Base-by-base conservation (phyloP, 1,140 invertebrate genomes). In the Drosophila cardini region DNA sequence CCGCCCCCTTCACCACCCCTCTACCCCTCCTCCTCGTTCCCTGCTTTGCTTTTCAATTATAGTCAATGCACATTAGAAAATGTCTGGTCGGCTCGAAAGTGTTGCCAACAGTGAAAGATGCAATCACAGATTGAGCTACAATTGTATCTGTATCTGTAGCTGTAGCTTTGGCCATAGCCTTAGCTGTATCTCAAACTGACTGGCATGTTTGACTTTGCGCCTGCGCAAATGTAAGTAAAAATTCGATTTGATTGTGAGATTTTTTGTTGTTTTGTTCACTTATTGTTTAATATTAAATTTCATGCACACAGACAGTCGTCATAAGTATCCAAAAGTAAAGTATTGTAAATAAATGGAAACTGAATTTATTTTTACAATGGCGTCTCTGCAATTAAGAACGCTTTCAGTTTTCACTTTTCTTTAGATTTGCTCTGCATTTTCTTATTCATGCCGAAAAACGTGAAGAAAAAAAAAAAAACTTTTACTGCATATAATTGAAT, bases 401-500 rank as follows among this genome's bases (percentile, higher is more conserved):
- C 83, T 86, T 86, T 86, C 83, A 83, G 87, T 86, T 86, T 86
- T 74, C 62, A 71, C 71, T 80, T 87, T 79, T 80, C 70, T 72
- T 67, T 67, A 36, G 30, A 32, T 50, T 13, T 2, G 21, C 32
- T 63, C 16, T 53, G 61, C 48, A 71, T 56, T 70, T 78, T 84
- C 76, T 65, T 72, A 78, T 75, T 78, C 55, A 71, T 46, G 67
- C 57, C 76, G 43, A 78, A 78, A 78, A 67, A 45, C 52, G 65
- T 26, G 42, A 60, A 67, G 21, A 4, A 26, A 26, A 26, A 26
- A 26, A 26, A 26, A 72, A 65, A 60, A 76, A 86, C 83, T 86
- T 89, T 86, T 86, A 87, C 83, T 86, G 79, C 76, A 87, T 77
- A 70, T 83, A 86, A 86, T 86, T 86, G 83, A 86, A 89, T 87